Conservation (phyloP, 2,797 vertebrate species). For the Hippoglossus hippoglossus region DNA sequence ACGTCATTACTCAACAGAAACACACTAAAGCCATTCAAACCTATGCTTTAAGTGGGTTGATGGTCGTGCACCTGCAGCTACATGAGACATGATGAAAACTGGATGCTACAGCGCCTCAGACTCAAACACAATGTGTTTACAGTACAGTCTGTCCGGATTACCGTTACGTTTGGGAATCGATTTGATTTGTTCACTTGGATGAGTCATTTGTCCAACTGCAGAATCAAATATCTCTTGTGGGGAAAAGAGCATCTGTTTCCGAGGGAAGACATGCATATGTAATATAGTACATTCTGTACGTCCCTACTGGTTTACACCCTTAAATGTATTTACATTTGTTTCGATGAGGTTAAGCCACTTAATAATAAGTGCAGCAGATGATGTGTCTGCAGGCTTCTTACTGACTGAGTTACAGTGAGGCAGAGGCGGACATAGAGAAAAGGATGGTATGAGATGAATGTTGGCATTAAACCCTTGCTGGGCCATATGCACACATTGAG, state of each 20-base stretch:
- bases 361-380: neutral
- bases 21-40: neutral
- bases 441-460: constrained; percentile 37
- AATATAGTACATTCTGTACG: neutral
- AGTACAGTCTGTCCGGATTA: constrained; percentile 1
- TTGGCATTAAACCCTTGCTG: constrained; percentile 28
- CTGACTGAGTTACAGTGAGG: neutral
- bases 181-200: constrained; percentile 10
- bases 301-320: neutral
- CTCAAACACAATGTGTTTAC: neutral
- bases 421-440: neutral
- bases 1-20: too few species aligned
- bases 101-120: neutral
- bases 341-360: neutral
- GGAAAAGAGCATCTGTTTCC: constrained; percentile 3
- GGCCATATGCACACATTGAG: constrained; percentile 40
- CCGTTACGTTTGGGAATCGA: neutral
- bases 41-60: neutral
- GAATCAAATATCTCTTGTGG: neutral
- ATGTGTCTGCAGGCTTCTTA: neutral
- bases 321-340: neutral
- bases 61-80: neutral
- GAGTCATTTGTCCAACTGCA: constrained; percentile 3
- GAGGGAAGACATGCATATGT: neutral
- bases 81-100: neutral